Conservation (phyloP, 2,888 invertebrate species). For the Drosophila robusta region DNA sequence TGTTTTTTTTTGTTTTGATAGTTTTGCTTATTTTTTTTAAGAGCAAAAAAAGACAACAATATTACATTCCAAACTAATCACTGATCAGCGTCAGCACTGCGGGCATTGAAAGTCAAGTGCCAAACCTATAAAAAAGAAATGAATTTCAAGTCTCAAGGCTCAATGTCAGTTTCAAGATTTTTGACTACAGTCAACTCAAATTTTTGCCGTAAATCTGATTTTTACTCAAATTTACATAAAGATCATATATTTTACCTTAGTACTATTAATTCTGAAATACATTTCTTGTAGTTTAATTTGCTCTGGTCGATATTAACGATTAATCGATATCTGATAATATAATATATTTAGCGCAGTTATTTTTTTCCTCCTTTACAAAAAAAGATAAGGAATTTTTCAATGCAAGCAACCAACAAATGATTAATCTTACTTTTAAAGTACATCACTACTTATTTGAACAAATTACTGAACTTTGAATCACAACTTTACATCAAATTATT, state of each 20-base stretch:
- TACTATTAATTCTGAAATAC: too few relatives aligned
- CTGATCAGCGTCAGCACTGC: constrained; percentile 7
- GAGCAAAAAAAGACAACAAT: constrained; percentile 1
- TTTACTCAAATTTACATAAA: too few relatives aligned
- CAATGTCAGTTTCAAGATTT: constrained; percentile 5
- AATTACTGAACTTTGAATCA: neutral
- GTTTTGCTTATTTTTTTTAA: constrained; percentile 4
- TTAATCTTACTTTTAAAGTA: neutral
- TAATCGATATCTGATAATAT: too few relatives aligned
- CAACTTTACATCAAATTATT: neutral
- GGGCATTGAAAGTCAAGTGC: neutral
- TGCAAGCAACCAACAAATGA: neutral
- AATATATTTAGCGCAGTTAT: too few relatives aligned
- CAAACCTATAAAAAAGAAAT: neutral
- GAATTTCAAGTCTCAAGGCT: neutral
- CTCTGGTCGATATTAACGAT: too few relatives aligned
- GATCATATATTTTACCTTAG: too few relatives aligned
- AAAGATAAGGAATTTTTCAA: neutral
- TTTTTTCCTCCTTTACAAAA: too few relatives aligned
- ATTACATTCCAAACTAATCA: constrained; percentile 35
- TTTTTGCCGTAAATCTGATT: too few relatives aligned
- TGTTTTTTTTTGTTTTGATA: constrained; percentile 3
- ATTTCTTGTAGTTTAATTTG: too few relatives aligned
- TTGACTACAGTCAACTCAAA: too few relatives aligned
- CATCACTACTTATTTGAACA: too few relatives aligned